These are phyloP conservation scores for Philopedon plagiatum DNA, from an alignment of 2,888 invertebrate species.

Conservation along the genomic window DNA sequence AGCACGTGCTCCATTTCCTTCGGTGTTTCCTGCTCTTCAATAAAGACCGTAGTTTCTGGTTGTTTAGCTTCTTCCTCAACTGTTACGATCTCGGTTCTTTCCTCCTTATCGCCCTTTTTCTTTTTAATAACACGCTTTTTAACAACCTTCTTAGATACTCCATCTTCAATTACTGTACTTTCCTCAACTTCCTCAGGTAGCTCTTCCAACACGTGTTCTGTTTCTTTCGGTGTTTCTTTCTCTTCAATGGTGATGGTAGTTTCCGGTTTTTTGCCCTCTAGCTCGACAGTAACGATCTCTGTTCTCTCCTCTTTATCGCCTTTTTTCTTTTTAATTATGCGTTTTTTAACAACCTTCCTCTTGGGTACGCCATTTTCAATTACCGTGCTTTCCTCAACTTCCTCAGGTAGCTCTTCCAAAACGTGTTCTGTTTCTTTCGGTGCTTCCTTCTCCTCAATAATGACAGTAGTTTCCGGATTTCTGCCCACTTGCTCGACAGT, in stretches of 20 bases:
- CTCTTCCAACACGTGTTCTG: slow-evolving; percentile 54
- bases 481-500: slow-evolving; percentile 67
- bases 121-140: slow-evolving; percentile 70
- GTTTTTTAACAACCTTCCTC: slow-evolving; percentile 56
- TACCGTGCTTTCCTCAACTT: slow-evolving; percentile 46
- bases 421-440: slow-evolving; percentile 48
- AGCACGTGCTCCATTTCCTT: slow-evolving; percentile 56
- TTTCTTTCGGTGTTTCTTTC: slow-evolving; percentile 56
- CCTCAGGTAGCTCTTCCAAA: slow-evolving; percentile 55
- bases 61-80: slow-evolving; percentile 65
- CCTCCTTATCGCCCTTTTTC: slow-evolving; percentile 67
- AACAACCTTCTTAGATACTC: slow-evolving; percentile 55
- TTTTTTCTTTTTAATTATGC: slow-evolving; percentile 58
- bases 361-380: slow-evolving; percentile 49
- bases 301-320: slow-evolving; percentile 66
- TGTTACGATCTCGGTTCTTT: slow-evolving; percentile 69
- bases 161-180: slow-evolving; percentile 50
- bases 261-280: slow-evolving; percentile 59
- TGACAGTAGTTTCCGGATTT: slow-evolving; percentile 52
- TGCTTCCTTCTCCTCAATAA: slow-evolving; percentile 16
- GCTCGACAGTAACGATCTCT: slow-evolving; percentile 64
- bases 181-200: slow-evolving; percentile 51
- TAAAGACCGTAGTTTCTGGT: slow-evolving; percentile 64
- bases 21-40: slow-evolving; percentile 54
- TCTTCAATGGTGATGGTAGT: slow-evolving; percentile 55